A percentile compares a stretch with the other conserved stretches of the same genome.
Evolutionary conservation across 2,113 vertebrate genomes (phyloP).

Genomic region (Scalopus aquaticus): DNA sequence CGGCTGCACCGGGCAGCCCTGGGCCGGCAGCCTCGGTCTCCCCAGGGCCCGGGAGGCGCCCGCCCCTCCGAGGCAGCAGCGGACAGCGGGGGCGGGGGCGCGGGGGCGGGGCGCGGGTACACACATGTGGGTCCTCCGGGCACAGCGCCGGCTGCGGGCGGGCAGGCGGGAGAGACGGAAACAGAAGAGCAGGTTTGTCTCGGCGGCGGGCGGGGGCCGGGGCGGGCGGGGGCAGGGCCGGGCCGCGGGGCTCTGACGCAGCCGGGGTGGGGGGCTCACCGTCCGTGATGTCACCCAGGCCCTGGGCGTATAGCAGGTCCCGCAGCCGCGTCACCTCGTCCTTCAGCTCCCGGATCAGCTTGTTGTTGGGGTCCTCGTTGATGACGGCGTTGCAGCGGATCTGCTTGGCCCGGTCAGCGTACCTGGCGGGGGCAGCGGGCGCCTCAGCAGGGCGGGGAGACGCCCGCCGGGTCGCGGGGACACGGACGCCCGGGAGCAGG

Average conservation of each 20-base stretch:
- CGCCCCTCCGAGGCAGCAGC: too few species aligned
- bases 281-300: slow-evolving; percentile 97
- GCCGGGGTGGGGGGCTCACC: slow-evolving; percentile 87
- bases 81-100: too few species aligned
- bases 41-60: too few species aligned
- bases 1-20: not conserved
- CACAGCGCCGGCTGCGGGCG: slow-evolving; percentile 85
- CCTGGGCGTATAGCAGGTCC: slow-evolving; percentile 94
- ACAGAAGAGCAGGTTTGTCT: slow-evolving; percentile 84
- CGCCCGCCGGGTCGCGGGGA: too few species aligned
- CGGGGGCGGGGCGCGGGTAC: too few species aligned
- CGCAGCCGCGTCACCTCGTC: slow-evolving; percentile 96
- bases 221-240: not conserved
- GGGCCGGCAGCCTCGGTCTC: not conserved
- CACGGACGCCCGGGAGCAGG: too few species aligned
- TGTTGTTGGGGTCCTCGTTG: slow-evolving; percentile 98
- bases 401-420: slow-evolving; percentile 98
- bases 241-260: too few species aligned
- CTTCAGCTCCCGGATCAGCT: slow-evolving; percentile 96
- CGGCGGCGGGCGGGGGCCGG: not conserved
- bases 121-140: slow-evolving; percentile 90
- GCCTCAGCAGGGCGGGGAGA: not conserved
- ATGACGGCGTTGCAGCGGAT: slow-evolving; percentile 97
- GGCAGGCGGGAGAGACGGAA: slow-evolving; percentile 82
- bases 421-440: slow-evolving; percentile 83